phyloP scores from a whole-genome alignment of 2,113 vertebrate species.

The Mohoua ochrocephala region DNA sequence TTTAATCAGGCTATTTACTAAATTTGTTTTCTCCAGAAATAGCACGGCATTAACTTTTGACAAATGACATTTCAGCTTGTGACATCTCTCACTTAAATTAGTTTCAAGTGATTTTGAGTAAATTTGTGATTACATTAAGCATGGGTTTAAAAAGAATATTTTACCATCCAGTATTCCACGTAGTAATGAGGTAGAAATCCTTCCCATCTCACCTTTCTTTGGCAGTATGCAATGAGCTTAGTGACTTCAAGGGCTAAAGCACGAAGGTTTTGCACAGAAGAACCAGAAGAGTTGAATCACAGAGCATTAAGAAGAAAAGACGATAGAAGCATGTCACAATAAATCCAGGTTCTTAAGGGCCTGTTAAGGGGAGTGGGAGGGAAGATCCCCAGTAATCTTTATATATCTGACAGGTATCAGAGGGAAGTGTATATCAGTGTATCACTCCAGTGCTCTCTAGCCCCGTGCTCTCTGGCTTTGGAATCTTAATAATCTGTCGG shows the following conservation, averaged over 20 bases:
- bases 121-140: constrained; percentile 30
- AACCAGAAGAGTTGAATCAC: not conserved
- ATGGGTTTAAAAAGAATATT: not conserved
- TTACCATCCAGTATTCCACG: not conserved
- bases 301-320: not conserved
- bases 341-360: not conserved
- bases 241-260: not conserved
- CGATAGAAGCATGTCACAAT: not conserved
- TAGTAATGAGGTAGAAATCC: not conserved
- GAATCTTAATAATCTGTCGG: not conserved
- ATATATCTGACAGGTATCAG: not conserved
- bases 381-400: not conserved
- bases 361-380: not conserved
- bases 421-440: not conserved
- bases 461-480: not conserved
- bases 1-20: constrained; percentile 49
- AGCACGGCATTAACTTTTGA: not conserved
- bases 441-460: not conserved
- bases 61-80: constrained; percentile 39
- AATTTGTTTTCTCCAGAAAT: constrained; percentile 33
- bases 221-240: not conserved
- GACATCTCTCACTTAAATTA: constrained; percentile 49
- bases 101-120: constrained; percentile 49
- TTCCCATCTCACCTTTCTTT: not conserved
- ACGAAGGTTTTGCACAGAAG: not conserved